Evolutionary conservation across 23 tunicate species (phyloP), one percentile per base, ranked within the genome.

Genomic region (Halocynthia aurantium): DNA sequence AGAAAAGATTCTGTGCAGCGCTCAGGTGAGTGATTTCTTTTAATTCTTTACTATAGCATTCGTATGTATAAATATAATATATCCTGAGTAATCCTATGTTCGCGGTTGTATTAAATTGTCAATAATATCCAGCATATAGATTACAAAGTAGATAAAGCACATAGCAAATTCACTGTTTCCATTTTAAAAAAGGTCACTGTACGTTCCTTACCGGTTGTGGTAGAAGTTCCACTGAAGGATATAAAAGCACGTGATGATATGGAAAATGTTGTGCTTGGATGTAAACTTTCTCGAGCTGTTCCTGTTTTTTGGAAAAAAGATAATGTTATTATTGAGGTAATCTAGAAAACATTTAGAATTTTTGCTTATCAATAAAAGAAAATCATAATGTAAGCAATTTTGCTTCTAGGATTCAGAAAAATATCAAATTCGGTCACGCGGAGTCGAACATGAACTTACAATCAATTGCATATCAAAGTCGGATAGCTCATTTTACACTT

Each of bases 261-360:
- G n/a, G 80, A 73, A 17, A 52, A 50, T n/a, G 17, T 76, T 11
- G 57, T 57, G 17, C 20, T 83, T 61, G 62, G 50, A 76, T 83
- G 87, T 44, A 70, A 68, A 18, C 69, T 83, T 60, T 83, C 87
- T 7, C 40, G 56, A 69, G 8, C 52, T 6, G 8, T 44, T 12
- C 70, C 65, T 51, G 81, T 83, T 53, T 44, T 76, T 22, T 83
- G 87, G 87, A 68, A 50, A 10, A 31, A 52, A 7, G 81, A 67
- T 22, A 62, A 52, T 8, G n/a, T 15, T 0, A 63, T 55, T 56
- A 67, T 83, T 6, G 50, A 76, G 75, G 87, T 81, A 11, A 63
- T 8, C 49, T 8, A 8, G 52, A 71, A n/a, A 40, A 71, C 55
- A 57, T 51, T 10, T 13, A 9, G 13, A 21, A 9, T 10, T 57